These are phyloP conservation scores for Ahaetulla prasina DNA, from an alignment of 2,113 vertebrate genomes.

Conservation along the genomic window DNA sequence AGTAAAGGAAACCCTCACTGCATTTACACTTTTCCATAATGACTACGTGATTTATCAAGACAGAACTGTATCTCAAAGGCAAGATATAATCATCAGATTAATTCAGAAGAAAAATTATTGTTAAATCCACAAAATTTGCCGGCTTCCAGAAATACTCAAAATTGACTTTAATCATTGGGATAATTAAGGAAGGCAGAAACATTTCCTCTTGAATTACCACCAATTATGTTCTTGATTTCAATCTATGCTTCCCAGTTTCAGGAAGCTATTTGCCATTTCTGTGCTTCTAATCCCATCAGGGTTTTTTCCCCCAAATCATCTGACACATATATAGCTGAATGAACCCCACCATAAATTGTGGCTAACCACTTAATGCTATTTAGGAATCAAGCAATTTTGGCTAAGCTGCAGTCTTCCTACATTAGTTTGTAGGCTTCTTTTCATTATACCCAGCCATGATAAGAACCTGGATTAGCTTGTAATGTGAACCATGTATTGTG, in stretches of 20 bases:
- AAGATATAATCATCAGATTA: not conserved
- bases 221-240: not conserved
- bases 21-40: not conserved
- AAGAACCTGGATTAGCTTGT: not conserved
- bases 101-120: not conserved
- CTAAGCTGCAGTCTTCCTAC: not conserved
- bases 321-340: not conserved
- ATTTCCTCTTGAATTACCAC: not conserved
- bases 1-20: not conserved
- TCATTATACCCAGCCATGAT: not conserved
- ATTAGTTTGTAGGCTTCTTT: not conserved
- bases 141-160: not conserved
- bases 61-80: not conserved
- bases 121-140: not conserved
- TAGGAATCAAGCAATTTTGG: not conserved
- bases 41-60: not conserved
- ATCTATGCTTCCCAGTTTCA: not conserved
- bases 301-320: not conserved
- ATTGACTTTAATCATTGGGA: not conserved
- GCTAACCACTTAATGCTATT: not conserved
- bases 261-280: not conserved
- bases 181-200: not conserved
- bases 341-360: not conserved
- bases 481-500: not conserved
- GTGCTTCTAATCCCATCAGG: not conserved